Percentiles rank a stretch among this genome's conserved stretches.
Conservation (phyloP, 2,888 invertebrate species). For the Onthophagus sagittarius region DNA sequence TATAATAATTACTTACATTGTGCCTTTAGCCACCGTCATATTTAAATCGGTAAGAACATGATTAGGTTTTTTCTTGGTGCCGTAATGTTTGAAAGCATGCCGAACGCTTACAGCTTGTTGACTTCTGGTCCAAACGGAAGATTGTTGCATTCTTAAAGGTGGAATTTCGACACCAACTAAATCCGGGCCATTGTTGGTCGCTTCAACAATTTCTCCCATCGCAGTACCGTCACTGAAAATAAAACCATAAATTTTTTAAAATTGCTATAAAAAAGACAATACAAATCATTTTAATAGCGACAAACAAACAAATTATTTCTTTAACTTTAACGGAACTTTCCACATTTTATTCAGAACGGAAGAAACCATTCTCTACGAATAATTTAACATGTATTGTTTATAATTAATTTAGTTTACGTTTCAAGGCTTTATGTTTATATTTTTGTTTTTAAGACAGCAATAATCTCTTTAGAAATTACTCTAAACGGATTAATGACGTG, state of each 20-base stretch:
- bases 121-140: constrained; percentile 62
- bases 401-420: not conserved
- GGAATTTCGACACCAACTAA: constrained; percentile 46
- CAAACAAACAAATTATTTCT: too few relatives aligned
- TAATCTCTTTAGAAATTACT: not conserved
- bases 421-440: not conserved
- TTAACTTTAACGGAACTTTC: not conserved
- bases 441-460: not conserved
- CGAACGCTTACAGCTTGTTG: constrained; percentile 85
- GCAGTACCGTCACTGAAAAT: constrained; percentile 47
- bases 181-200: constrained; percentile 43
- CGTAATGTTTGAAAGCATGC: constrained; percentile 86
- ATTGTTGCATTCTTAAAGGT: constrained; percentile 44
- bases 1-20: constrained; percentile 76
- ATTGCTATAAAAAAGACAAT: too few relatives aligned
- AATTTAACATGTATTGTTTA: not conserved
- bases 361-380: not conserved
- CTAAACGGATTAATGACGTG: not conserved
- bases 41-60: constrained; percentile 84
- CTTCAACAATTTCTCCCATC: constrained; percentile 43
- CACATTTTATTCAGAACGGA: not conserved
- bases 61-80: constrained; percentile 80
- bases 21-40: constrained; percentile 92
- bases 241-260: too few relatives aligned
- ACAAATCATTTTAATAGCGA: too few relatives aligned